phyloP scores from a whole-genome alignment of 2,113 vertebrate species.

The Coryphaenoides rupestris region DNA sequence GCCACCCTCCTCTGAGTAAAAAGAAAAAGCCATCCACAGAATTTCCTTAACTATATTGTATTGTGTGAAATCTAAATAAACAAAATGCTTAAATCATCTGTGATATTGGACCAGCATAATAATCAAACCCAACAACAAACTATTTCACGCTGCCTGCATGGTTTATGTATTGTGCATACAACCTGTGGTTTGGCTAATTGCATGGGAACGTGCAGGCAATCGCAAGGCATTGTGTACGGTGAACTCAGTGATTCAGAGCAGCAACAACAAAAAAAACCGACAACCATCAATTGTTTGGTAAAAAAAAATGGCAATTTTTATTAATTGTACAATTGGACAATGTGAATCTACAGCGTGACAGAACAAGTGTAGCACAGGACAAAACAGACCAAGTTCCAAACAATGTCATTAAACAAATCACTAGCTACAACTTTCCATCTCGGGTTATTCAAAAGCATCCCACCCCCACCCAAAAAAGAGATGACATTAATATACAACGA shows the following conservation, averaged over 20 bases:
- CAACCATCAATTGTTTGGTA: slow-evolving; percentile 38
- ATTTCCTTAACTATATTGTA: too few species aligned
- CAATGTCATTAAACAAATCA: slow-evolving; percentile 34
- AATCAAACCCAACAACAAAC: too few species aligned
- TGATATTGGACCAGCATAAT: too few species aligned
- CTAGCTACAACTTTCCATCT: slow-evolving; percentile 32
- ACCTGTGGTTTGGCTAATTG: too few species aligned
- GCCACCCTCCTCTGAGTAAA: too few species aligned
- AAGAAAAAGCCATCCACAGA: too few species aligned
- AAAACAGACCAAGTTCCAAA: slow-evolving; percentile 31
- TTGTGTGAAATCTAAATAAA: too few species aligned
- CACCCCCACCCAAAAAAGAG: slow-evolving; percentile 24
- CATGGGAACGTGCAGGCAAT: too few species aligned
- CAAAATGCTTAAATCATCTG: too few species aligned
- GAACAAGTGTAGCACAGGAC: slow-evolving; percentile 40
- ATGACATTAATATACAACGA: slow-evolving; percentile 38
- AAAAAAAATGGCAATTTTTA: slow-evolving; percentile 77
- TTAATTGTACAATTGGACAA: slow-evolving; percentile 57
- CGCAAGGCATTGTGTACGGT: background rate
- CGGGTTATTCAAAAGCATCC: slow-evolving; percentile 23
- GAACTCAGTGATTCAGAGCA: slow-evolving; percentile 2
- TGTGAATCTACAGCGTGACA: slow-evolving; percentile 55
- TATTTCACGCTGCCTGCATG: too few species aligned
- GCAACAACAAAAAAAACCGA: too few species aligned
- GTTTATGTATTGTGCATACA: too few species aligned